These are phyloP conservation scores for Stegastes partitus DNA, from an alignment of 2,113 vertebrate species.

Conservation along the genomic window DNA sequence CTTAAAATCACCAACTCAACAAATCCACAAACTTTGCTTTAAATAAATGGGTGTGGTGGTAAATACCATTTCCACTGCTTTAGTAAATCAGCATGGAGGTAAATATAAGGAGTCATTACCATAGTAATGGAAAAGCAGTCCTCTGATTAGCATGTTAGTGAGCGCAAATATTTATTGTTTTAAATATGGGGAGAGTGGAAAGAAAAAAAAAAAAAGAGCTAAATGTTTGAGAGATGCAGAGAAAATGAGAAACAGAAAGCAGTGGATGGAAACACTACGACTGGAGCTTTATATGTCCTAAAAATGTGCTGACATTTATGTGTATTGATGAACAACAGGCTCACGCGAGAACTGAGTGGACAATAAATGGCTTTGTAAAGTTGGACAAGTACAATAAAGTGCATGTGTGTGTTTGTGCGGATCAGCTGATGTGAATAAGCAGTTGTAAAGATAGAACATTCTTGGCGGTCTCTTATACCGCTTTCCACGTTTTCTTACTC, in stretches of 20 bases:
- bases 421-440: neutral
- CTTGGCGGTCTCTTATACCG: neutral
- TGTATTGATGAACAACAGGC: neutral
- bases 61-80: conserved; percentile 50
- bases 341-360: neutral
- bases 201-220: neutral
- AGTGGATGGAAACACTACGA: conserved; percentile 50
- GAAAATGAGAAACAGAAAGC: neutral
- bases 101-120: conserved; percentile 70
- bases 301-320: neutral
- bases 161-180: conserved; percentile 72
- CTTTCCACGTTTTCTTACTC: conserved; percentile 14
- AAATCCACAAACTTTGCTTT: conserved; percentile 31
- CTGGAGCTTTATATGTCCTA: conserved; percentile 7
- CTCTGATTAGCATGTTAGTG: conserved; percentile 61
- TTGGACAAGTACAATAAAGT: too few relatives aligned
- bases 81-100: conserved; percentile 45
- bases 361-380: neutral
- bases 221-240: conserved; percentile 9
- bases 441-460: conserved; percentile 7
- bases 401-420: neutral
- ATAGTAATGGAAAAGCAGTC: conserved; percentile 70
- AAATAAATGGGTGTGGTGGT: conserved; percentile 37
- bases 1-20: neutral
- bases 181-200: conserved; percentile 32